Percentiles rank a stretch among this genome's conserved stretches.
Evolutionary conservation across 1,140 invertebrate genomes (phyloP).

Genomic region (Caenorhabditis latens): DNA sequence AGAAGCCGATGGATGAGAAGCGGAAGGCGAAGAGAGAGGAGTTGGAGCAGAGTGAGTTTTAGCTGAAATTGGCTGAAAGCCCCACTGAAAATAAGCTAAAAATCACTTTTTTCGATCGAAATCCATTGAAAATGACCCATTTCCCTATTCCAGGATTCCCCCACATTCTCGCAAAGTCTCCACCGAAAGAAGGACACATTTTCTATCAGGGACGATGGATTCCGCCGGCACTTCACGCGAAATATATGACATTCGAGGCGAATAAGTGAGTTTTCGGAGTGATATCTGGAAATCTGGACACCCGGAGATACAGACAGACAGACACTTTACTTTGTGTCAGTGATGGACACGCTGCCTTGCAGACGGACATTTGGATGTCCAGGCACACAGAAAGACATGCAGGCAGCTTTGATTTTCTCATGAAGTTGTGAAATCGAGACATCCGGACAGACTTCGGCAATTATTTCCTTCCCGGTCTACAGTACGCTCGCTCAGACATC

Average conservation of each 20-base stretch:
- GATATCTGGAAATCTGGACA: not conserved
- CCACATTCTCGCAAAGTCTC: not conserved
- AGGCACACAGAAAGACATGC: too few relatives aligned
- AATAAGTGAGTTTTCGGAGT: slow-evolving; percentile 7
- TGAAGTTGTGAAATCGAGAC: too few relatives aligned
- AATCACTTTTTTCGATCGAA: too few relatives aligned
- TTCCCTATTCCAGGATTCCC: slow-evolving; percentile 29
- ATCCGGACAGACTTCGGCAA: too few relatives aligned
- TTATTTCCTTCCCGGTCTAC: too few relatives aligned
- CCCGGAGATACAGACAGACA: not conserved
- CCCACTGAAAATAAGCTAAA: not conserved
- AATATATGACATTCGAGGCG: slow-evolving; percentile 34
- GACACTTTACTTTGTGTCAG: too few relatives aligned
- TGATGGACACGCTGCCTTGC: too few relatives aligned
- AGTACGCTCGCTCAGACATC: too few relatives aligned
- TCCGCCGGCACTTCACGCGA: not conserved
- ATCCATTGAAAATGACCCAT: too few relatives aligned
- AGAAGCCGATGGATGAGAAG: slow-evolving; percentile 3
- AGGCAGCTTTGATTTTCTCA: too few relatives aligned
- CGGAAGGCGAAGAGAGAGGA: not conserved
- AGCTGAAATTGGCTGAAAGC: not conserved
- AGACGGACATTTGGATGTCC: too few relatives aligned
- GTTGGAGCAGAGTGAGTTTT: not conserved
- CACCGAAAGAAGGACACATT: not conserved
- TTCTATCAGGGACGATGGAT: slow-evolving; percentile 19